Base-by-base conservation (phyloP, 2,113 vertebrate species). In the Leptobrachium ailaonicum region DNA sequence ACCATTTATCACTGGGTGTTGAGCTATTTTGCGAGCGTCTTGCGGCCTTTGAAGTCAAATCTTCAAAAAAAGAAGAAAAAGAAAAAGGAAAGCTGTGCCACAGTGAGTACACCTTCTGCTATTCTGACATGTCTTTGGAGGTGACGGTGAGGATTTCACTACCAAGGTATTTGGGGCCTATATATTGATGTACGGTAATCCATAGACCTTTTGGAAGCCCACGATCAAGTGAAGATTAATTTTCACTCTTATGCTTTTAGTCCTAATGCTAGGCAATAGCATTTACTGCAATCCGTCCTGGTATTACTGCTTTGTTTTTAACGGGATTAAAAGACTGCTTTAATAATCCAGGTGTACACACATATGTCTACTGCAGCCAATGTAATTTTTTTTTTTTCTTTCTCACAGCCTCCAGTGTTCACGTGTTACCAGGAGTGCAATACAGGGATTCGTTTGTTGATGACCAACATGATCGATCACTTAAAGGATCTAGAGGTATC, bases 11-110 rank as follows among this genome's bases (percentile, higher is more conserved):
- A 95, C 71, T 99, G 96, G 97, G 92, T 96, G 76, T 95, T 94
- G 0, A 92, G 92, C 88, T 96, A 96, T 90, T 97, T 95, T 85
- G 95, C 94, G 79, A 90, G 91, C 62, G 89, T 97, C 83, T 92
- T 99, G 6, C 91, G 95, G 84, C 97, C 98, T 7, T 94, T 97
- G 63, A 98, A 96, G 90, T 93, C 94, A 70, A 98, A 93, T 91
- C 90, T 98, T 90, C 98, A 99, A 83, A 99, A 98, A 89, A 98
- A 97, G 92, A 99, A 98, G 85, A 99, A 98, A 90, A 99, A 99
- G 92, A 99, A 97, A 93, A 99, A 99, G 93, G 98, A 99, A 71
- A 87, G 88, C 62, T 94, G 87, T 86, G 82, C 91, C 86, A 83
- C 92, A 47, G 84, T 80, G 54, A 80, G 78, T 80, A 32, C 20